phyloP scores from a whole-genome alignment of 2,113 vertebrate species.

The Cricetomys ansorgei region DNA sequence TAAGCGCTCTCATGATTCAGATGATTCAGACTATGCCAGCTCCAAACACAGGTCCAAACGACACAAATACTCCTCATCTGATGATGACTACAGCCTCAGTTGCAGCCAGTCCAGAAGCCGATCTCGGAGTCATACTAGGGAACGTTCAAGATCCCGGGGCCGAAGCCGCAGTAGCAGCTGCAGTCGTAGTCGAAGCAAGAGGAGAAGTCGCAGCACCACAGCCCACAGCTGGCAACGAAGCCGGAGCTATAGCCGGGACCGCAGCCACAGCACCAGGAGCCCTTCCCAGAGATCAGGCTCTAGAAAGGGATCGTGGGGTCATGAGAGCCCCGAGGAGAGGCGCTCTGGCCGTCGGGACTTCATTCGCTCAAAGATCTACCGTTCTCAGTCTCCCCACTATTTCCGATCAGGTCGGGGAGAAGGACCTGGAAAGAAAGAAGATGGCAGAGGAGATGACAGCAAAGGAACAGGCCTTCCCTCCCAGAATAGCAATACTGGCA shows the following conservation, averaged over 20 bases:
- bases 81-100: conserved; percentile 91
- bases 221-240: conserved; percentile 89
- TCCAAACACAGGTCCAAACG: conserved; percentile 92
- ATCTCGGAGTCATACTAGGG: conserved; percentile 88
- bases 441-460: conserved; percentile 86
- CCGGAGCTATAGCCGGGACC: conserved; percentile 93
- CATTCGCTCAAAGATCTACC: conserved; percentile 96
- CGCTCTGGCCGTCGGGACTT: conserved; percentile 91
- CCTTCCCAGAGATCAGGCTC: conserved; percentile 93
- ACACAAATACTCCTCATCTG: conserved; percentile 90
- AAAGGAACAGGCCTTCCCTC: conserved; percentile 82
- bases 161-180: conserved; percentile 95
- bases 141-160: conserved; percentile 86
- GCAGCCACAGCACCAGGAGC: conserved; percentile 92
- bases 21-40: conserved; percentile 94
- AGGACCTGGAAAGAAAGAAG: conserved; percentile 83
- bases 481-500: conserved; percentile 80
- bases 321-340: conserved; percentile 89
- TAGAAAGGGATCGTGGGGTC: conserved; percentile 87
- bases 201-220: conserved; percentile 90
- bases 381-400: conserved; percentile 96
- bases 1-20: conserved; percentile 92
- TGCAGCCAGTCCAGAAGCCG: conserved; percentile 91
- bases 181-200: conserved; percentile 90
- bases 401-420: conserved; percentile 84